Evolutionary conservation across 2,888 invertebrate genomes (phyloP).

Genomic region (Strigamia crassipes): DNA sequence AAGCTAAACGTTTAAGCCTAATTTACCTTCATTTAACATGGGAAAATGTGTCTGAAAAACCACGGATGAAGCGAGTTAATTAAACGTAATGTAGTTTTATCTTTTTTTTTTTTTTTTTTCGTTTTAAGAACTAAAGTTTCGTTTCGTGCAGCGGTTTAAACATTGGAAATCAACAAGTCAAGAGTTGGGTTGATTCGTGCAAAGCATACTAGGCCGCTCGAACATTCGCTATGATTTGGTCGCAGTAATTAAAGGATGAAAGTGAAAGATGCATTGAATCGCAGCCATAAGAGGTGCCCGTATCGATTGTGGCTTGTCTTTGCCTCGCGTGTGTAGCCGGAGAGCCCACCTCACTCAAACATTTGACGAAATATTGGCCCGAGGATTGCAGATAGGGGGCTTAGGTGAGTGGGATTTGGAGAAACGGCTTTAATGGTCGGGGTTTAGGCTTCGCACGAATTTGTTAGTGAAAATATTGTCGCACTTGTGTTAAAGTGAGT

Average conservation of each 20-base stretch:
- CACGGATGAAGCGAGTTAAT: neutral
- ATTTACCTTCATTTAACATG: conserved; percentile 18
- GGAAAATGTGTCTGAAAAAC: conserved; percentile 15
- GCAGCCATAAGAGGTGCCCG: conserved; percentile 10
- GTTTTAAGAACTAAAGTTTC: too few species aligned
- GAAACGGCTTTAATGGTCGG: too few species aligned
- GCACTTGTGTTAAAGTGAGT: neutral
- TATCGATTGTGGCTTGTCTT: conserved; percentile 24
- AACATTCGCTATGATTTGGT: neutral
- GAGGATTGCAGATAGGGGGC: neutral
- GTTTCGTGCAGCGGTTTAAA: neutral
- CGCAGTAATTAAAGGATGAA: conserved; percentile 1
- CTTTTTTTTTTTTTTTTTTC: too few species aligned
- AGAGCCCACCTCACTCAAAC: conserved; percentile 5
- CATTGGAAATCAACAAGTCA: neutral
- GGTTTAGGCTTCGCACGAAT: too few species aligned
- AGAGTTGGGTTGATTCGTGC: neutral
- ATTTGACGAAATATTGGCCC: neutral
- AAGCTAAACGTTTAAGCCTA: conserved; percentile 14
- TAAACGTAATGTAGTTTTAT: conserved; percentile 6
- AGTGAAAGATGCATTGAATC: neutral
- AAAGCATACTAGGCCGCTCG: too few species aligned
- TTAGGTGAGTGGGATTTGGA: neutral
- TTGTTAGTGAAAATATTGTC: too few species aligned
- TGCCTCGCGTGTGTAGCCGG: neutral